A percentile compares a stretch with the other conserved stretches of the same genome.
Evolutionary conservation across 2,888 invertebrate genomes (phyloP).

Genomic region (Rhagophthalmus giganteus): DNA sequence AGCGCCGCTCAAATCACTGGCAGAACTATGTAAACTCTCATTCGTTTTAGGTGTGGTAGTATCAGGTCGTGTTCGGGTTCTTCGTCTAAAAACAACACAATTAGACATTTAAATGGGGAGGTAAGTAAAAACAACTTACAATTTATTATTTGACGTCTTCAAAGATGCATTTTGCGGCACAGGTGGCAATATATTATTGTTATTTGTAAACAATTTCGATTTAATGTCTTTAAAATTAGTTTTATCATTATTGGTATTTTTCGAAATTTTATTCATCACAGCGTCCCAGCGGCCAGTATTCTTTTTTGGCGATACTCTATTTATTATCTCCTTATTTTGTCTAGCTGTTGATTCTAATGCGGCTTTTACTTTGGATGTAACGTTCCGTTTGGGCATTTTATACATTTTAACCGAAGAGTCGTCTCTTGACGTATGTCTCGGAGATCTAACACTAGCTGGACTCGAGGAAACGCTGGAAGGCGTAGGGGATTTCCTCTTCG

Average conservation of each 20-base stretch:
- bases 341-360: conserved; percentile 66
- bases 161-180: conserved; percentile 32
- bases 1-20: conserved; percentile 70
- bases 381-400: conserved; percentile 78
- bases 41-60: conserved; percentile 59
- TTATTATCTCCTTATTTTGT: conserved; percentile 56
- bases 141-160: conserved; percentile 45
- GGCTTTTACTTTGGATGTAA: conserved; percentile 74
- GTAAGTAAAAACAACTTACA: too few species aligned
- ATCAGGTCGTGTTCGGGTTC: conserved; percentile 59
- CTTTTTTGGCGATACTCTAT: conserved; percentile 59
- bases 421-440: conserved; percentile 49
- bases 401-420: conserved; percentile 69
- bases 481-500: conserved; percentile 47
- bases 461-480: conserved; percentile 44
- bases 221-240: conserved; percentile 80
- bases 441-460: conserved; percentile 46
- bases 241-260: conserved; percentile 68
- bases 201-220: conserved; percentile 65
- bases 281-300: conserved; percentile 77
- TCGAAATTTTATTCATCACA: conserved; percentile 81
- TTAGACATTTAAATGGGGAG: too few species aligned
- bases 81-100: conserved; percentile 48
- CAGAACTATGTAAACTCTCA: conserved; percentile 68
- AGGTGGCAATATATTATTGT: conserved; percentile 33